These are phyloP conservation scores for Scotopteryx bipunctaria DNA, from an alignment of 2,888 invertebrate genomes.

Conservation along the genomic window DNA sequence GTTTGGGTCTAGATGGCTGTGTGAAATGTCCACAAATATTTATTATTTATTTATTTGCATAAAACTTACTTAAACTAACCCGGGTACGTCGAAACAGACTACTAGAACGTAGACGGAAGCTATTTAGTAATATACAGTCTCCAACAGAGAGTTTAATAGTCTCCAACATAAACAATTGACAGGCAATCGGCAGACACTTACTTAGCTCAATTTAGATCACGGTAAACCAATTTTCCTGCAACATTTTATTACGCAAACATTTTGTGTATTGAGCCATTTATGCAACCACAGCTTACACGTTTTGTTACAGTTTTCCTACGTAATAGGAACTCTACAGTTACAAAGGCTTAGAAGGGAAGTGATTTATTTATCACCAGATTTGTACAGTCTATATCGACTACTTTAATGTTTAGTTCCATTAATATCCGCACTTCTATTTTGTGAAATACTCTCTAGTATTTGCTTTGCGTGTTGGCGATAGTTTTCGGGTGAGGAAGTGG, in stretches of 20 bases:
- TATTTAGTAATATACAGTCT: too few species aligned
- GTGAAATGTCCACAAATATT: too few species aligned
- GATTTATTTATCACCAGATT: background rate
- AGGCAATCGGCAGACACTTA: conserved; percentile 32
- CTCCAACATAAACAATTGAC: conserved; percentile 29
- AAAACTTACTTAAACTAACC: too few species aligned
- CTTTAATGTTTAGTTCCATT: background rate
- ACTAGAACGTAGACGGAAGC: too few species aligned
- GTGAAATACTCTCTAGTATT: too few species aligned
- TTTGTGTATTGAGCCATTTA: conserved; percentile 35
- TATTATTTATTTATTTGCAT: too few species aligned
- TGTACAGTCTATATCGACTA: background rate
- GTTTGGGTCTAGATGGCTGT: too few species aligned
- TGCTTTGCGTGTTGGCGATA: too few species aligned
- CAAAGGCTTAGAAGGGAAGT: background rate
- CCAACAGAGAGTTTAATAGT: background rate
- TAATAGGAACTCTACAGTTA: conserved; percentile 1
- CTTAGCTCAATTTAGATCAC: conserved; percentile 36
- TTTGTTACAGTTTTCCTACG: conserved; percentile 40
- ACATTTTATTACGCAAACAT: conserved; percentile 43
- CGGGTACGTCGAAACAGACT: too few species aligned
- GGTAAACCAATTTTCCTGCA: conserved; percentile 46
- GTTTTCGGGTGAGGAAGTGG: too few species aligned
- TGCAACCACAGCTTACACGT: conserved; percentile 35
- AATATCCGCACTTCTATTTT: too few species aligned